Evolutionary conservation across 1,140 invertebrate genomes (phyloP).

Genomic region (Pteromalus puparum): DNA sequence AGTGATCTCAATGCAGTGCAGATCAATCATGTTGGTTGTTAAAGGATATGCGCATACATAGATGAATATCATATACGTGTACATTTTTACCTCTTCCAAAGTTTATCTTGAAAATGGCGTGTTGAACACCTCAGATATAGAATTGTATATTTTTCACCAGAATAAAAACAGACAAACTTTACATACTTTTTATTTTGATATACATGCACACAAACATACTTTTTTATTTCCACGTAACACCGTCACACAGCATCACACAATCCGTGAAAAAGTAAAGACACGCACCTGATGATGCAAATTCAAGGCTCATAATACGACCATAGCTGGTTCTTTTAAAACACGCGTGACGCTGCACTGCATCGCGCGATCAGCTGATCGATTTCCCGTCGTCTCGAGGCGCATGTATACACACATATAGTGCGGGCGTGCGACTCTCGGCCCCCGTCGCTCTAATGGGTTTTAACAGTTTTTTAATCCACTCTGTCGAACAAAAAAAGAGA

Average conservation of each 20-base stretch:
- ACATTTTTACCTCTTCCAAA: slow-evolving; percentile 11
- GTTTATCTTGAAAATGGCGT: background rate
- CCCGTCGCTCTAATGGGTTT: slow-evolving; percentile 60
- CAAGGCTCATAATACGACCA: too few relatives aligned
- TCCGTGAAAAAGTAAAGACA: too few relatives aligned
- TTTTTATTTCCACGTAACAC: background rate
- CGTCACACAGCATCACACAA: background rate
- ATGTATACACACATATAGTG: too few relatives aligned
- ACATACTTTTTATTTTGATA: slow-evolving; percentile 1
- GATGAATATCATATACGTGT: background rate
- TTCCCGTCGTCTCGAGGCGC: background rate
- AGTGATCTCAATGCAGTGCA: background rate
- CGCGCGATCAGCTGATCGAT: slow-evolving; percentile 14
- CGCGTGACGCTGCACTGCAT: background rate
- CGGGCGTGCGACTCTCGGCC: slow-evolving; percentile 29
- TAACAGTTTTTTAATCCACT: slow-evolving; percentile 71
- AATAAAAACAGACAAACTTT: background rate
- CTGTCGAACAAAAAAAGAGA: slow-evolving; percentile 56
- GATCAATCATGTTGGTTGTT: background rate
- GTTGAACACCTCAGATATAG: background rate
- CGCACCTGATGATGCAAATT: too few relatives aligned
- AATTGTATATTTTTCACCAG: background rate
- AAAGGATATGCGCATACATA: background rate
- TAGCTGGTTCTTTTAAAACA: background rate
- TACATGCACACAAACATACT: background rate